These are phyloP conservation scores for Echinarachnius parma DNA, from an alignment of 53 echinoderm and acorn worm genomes.

Conservation along the genomic window DNA sequence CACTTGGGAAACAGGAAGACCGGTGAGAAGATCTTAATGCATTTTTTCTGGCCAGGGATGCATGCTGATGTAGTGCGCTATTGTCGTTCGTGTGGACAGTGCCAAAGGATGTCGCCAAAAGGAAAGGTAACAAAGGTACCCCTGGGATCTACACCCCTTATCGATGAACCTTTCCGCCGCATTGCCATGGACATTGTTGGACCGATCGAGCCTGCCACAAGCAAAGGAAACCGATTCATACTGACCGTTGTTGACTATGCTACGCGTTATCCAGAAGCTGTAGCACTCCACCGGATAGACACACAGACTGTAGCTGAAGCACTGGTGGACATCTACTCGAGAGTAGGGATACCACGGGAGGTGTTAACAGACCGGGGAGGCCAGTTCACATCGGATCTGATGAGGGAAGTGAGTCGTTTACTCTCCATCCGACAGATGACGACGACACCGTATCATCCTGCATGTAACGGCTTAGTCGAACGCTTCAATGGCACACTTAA, in stretches of 20 bases:
- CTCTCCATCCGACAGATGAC: conserved; percentile 41
- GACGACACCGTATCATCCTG: conserved; percentile 41
- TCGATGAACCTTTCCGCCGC: conserved; percentile 28
- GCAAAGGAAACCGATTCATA: conserved; percentile 15
- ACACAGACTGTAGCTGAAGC: neutral
- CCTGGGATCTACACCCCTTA: conserved; percentile 34
- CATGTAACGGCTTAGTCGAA: conserved; percentile 7
- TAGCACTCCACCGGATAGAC: no score
- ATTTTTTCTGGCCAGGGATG: conserved; percentile 16
- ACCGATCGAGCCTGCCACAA: conserved; percentile 30
- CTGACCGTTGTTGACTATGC: conserved; percentile 22
- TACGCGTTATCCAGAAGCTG: conserved; percentile 20
- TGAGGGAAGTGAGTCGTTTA: conserved; percentile 41
- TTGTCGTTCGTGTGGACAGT: conserved; percentile 30
- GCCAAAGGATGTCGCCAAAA: conserved; percentile 21
- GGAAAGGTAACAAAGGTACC: conserved; percentile 21
- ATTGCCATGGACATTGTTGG: conserved; percentile 9
- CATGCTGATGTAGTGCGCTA: conserved; percentile 22
- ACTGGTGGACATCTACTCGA: conserved; percentile 3
- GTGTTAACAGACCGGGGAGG: conserved; percentile 38
- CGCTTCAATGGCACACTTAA: conserved; percentile 22
- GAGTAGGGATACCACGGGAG: conserved; percentile 20
- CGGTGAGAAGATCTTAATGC: no score
- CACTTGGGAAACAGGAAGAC: no score
- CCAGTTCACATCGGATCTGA: conserved; percentile 45